Evolutionary conservation across 2,797 vertebrate species (phyloP).

Genomic region (Manis pentadactyla): DNA sequence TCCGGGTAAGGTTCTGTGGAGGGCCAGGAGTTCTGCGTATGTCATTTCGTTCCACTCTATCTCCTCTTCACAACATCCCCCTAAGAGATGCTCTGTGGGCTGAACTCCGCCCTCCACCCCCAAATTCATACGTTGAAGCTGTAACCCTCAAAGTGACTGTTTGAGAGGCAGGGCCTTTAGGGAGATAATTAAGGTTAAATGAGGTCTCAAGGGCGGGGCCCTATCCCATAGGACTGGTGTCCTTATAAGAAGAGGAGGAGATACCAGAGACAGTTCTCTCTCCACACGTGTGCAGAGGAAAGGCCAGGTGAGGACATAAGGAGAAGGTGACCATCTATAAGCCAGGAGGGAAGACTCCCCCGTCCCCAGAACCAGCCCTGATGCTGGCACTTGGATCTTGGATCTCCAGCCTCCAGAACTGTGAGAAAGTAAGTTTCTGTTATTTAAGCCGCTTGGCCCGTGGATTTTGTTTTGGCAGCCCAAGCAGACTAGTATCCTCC

Average conservation of each 20-base stretch:
- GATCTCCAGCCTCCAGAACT: background rate
- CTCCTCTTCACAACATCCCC: background rate
- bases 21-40: background rate
- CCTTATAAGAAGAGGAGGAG: background rate
- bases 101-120: background rate
- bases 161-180: background rate
- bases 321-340: background rate
- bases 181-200: background rate
- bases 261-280: background rate
- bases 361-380: background rate
- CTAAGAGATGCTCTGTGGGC: background rate
- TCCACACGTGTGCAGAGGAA: background rate
- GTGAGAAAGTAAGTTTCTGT: background rate
- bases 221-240: background rate
- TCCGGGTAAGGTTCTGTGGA: background rate
- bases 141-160: background rate
- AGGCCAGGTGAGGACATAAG: accelerated
- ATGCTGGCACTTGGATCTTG: background rate
- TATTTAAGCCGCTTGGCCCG: background rate
- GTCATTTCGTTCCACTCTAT: background rate
- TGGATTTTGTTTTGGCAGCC: background rate
- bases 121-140: background rate
- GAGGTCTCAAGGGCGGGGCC: background rate
- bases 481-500: background rate
- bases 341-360: background rate